These are phyloP conservation scores for Sinocyclocheilus anshuiensis DNA, from an alignment of 2,113 vertebrate genomes.

Conservation along the genomic window DNA sequence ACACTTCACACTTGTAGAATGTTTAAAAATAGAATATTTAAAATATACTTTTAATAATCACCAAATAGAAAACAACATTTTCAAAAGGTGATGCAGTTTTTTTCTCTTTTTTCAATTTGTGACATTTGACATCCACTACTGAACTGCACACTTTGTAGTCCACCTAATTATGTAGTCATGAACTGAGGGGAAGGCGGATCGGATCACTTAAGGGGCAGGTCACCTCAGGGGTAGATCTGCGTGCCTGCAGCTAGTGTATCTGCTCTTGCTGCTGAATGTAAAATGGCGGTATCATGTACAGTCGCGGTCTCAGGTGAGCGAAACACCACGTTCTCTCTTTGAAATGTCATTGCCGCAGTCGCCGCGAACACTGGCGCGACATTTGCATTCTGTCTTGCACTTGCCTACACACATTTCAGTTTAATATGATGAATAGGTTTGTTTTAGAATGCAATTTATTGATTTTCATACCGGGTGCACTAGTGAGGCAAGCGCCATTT, in stretches of 20 bases:
- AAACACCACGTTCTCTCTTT: conserved; percentile 10
- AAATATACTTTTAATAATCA: no score
- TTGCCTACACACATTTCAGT: neutral
- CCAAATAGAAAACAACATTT: neutral
- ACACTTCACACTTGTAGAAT: no score
- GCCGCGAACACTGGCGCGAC: neutral
- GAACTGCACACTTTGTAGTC: neutral
- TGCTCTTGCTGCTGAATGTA: conserved; percentile 36
- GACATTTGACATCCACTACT: neutral
- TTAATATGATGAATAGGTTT: neutral
- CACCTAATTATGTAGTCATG: neutral
- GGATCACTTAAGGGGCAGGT: conserved; percentile 21
- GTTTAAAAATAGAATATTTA: no score
- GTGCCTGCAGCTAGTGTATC: neutral
- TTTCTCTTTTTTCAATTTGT: neutral
- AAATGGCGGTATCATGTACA: conserved; percentile 55
- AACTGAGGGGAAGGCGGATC: neutral
- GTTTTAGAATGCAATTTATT: neutral
- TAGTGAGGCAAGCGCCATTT: conserved; percentile 52
- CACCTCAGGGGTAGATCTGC: conserved; percentile 16
- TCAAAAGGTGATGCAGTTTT: neutral
- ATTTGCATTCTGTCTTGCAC: neutral
- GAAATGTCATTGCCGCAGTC: neutral
- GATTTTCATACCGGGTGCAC: neutral
- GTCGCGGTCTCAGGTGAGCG: conserved; percentile 48